Evolutionary conservation across 2,113 vertebrate species (phyloP), one percentile per base, ranked within the genome.

Genomic region (Otis tarda): DNA sequence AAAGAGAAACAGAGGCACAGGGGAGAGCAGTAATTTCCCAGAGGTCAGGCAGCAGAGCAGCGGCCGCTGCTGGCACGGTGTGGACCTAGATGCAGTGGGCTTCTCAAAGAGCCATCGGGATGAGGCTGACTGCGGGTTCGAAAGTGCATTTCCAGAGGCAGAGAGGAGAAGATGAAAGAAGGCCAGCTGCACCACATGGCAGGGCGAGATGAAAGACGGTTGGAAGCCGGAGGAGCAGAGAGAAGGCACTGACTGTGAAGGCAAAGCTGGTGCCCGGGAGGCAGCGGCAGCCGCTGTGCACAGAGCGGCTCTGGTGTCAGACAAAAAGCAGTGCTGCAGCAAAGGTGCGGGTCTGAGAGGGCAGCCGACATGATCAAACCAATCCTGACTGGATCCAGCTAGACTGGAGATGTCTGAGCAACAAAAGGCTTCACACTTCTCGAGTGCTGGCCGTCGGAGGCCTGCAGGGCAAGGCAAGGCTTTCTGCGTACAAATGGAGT

Each of bases 281-380:
- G 85, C 74, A 49, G 63, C 2, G 1, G 12, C 56, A 43, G 53
- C 39, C 6, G 0, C n/a, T 0, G 1, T 17, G 31, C 49, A 16
- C 18, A 2, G 78, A 84, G 84, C 0, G 0, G 78, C 55, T 28
- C 30, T 0, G 2, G n/a, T 0, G 0, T 10, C 1, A 5, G 52
- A 27, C 47, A 64, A 39, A 50, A 70, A 90, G 70, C 21, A 45
- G 25, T 0, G 0, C 15, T 0, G 1, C 73, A 24, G 91, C 59
- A n/a, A 79, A 93, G 57, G 24, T 10, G 0, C 1, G 0, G 53
- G 31, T 18, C 45, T 0, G 0, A 47, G 50, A 47, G 75, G 45
- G 78, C 91, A 69, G 47, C 41, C 4, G 3, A 4, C 49, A 25
- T 0, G 2, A 89, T 87, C 85, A 84, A 83, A 86, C 60, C 4